A percentile compares a stretch with the other conserved stretches of the same genome.
Evolutionary conservation across 2,888 invertebrate species (phyloP).

Genomic region (Euzetes globulus): DNA sequence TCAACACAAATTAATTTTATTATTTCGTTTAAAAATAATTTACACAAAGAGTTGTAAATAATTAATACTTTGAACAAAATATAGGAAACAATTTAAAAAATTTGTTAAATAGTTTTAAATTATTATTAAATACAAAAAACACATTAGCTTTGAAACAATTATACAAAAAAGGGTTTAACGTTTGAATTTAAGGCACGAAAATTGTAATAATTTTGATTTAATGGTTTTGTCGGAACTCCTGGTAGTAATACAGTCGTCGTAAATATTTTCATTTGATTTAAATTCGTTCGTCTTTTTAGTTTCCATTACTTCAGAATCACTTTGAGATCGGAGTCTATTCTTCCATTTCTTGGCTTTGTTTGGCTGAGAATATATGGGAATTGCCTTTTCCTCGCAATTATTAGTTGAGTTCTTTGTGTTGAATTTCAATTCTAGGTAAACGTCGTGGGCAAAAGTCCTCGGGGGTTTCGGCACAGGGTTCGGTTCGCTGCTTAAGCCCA

Average conservation of each 20-base stretch:
- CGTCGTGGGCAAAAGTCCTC: conserved; percentile 2
- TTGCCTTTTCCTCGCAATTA: neutral
- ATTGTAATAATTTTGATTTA: neutral
- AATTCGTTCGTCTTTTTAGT: neutral
- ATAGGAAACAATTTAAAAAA: too few relatives aligned
- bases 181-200: conserved; percentile 3
- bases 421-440: neutral
- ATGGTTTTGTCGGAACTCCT: neutral
- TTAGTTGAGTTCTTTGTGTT: neutral
- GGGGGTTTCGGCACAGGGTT: neutral
- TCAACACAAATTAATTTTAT: too few relatives aligned
- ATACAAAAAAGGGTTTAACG: neutral
- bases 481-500: neutral
- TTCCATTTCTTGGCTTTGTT: conserved; percentile 2
- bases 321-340: neutral
- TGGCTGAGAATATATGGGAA: neutral
- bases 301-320: conserved; percentile 1
- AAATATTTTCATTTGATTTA: neutral
- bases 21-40: too few relatives aligned
- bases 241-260: neutral
- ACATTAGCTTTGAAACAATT: neutral
- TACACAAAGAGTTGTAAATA: too few relatives aligned
- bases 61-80: too few relatives aligned
- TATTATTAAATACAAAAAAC: too few relatives aligned
- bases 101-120: too few relatives aligned